Base-by-base conservation (phyloP, 1,140 invertebrate genomes). In the Anagrus nilaparvatae region DNA sequence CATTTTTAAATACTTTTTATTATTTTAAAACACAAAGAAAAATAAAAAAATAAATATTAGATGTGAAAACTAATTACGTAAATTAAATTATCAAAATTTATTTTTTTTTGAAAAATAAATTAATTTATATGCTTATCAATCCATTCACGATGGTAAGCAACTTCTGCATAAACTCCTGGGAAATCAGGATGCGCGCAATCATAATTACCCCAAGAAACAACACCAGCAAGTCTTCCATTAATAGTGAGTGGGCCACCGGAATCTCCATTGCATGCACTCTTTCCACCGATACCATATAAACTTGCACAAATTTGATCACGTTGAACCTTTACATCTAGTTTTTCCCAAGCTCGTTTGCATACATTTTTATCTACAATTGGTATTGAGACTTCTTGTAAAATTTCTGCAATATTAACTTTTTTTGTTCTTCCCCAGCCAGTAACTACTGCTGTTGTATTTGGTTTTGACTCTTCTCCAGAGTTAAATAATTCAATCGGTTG, bases 181-280 rank as follows among this genome's bases (percentile, higher is more conserved):
- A 63, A 66, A 3, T 63, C 58, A 3, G 60, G 53, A 28, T 61
- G 51, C 0, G 64, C 79, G 53, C 79, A 78, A 0, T 74, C 75
- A 4, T 75, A n/a, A 84, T 63, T 19, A 81, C 82, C 20, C 73
- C 60, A 1, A 77, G 53, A 27, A 58, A 49, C 2, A 62, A 63
- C 10, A 64, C 44, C 1, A 58, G 44, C 1, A 76, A 72, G 3
- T 75, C 53, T 9, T 77, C 77, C 4, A n/a, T n/a, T n/a, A n/a
- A n/a, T n/a, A n/a, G n/a, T n/a, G n/a, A n/a, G n/a, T n/a, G n/a
- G n/a, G n/a, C 79, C 78, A 16, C 79, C 78, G 3, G 77, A 79
- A 51, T 81, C 78, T 0, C 77, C 78, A 41, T 74, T 66, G 55
- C 78, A 81, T 5, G 77, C 70, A 52, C 79, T 77, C 35, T 61